Evolutionary conservation across 2,113 vertebrate species (phyloP).

Genomic region (Azemiops feae): DNA sequence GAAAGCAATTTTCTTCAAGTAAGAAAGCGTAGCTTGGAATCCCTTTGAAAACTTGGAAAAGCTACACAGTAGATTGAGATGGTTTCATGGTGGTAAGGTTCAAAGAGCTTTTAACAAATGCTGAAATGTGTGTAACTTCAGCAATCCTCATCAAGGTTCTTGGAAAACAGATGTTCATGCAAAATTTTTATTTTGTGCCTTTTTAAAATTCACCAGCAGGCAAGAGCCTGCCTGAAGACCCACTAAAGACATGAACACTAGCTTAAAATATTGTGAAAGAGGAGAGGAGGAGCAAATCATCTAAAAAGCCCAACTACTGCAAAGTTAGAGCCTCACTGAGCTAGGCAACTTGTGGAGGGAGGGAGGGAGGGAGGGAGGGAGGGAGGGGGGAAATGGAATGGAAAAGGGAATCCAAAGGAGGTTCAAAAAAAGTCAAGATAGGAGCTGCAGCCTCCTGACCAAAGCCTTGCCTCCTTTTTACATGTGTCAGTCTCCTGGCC

Average conservation of each 20-base stretch:
- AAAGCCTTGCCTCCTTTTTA: not conserved
- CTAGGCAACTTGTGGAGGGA: not conserved
- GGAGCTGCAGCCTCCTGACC: not conserved
- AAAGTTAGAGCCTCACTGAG: not conserved
- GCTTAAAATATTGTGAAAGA: not conserved
- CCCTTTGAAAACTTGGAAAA: slow-evolving; percentile 5
- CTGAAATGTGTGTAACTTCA: slow-evolving; percentile 44
- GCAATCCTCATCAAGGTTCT: slow-evolving; percentile 24
- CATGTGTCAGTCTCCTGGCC: not conserved
- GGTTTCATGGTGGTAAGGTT: slow-evolving; percentile 39
- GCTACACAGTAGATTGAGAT: not conserved
- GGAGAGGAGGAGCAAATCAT: not conserved
- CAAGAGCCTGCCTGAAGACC: not conserved
- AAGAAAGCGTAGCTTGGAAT: not conserved
- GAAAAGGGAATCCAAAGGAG: not conserved
- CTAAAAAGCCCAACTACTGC: not conserved
- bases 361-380: too few species aligned
- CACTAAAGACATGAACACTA: not conserved
- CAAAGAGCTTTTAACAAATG: slow-evolving; percentile 46
- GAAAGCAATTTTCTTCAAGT: slow-evolving; percentile 38
- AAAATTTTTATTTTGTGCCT: not conserved
- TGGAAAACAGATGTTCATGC: not conserved
- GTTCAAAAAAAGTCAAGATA: not conserved
- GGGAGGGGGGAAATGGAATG: not conserved
- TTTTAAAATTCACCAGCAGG: not conserved